Conservation (phyloP, 2,888 invertebrate genomes). For the Hetaerina titia region DNA sequence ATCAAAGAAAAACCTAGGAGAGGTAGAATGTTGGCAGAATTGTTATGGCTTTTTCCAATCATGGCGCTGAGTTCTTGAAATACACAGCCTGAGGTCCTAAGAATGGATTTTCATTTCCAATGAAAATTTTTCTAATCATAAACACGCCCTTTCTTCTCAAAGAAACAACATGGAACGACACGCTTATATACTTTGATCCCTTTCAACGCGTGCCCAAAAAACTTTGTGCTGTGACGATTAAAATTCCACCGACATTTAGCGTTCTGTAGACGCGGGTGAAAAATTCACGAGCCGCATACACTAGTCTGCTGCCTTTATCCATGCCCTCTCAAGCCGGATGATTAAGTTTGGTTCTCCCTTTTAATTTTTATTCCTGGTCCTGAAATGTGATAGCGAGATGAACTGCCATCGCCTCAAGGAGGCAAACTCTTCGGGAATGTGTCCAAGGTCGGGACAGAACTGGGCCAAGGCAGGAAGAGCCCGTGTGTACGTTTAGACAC, state of each 20-base stretch:
- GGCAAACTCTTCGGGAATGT: not conserved
- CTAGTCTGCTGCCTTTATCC: not conserved
- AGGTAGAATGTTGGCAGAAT: too few species aligned
- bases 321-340: not conserved
- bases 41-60: too few species aligned
- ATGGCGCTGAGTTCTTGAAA: too few species aligned
- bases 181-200: not conserved
- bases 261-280: not conserved
- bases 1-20: too few species aligned
- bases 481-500: not conserved
- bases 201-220: not conserved
- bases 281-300: not conserved
- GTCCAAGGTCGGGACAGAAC: not conserved
- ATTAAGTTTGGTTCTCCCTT: not conserved
- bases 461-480: not conserved
- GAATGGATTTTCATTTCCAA: too few species aligned
- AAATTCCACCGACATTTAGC: not conserved
- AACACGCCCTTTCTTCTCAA: not conserved
- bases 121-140: too few species aligned
- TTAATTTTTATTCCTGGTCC: not conserved
- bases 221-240: not conserved
- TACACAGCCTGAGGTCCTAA: too few species aligned
- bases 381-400: constrained; percentile 27
- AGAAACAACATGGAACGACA: not conserved
- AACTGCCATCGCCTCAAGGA: constrained; percentile 35